A percentile compares a stretch with the other conserved stretches of the same genome.
These are phyloP conservation scores for Pseudorhiza aurosa DNA, from an alignment of 30 jellyfish, hydroid and myxozoan genomes.

Conservation along the genomic window DNA sequence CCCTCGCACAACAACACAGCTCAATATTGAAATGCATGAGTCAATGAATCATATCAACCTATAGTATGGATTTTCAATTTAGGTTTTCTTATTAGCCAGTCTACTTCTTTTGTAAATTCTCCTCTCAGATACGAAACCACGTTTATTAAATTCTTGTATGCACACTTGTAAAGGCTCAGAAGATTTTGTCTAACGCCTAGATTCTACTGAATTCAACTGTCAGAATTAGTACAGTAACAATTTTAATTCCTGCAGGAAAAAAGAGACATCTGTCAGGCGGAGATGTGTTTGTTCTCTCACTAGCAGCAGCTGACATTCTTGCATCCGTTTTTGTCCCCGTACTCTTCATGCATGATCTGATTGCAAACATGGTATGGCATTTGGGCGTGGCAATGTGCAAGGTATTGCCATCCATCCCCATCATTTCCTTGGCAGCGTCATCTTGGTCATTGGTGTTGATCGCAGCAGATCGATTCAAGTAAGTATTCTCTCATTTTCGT, in stretches of 20 bases:
- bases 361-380: conserved; percentile 19
- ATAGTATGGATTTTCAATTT: too few species aligned
- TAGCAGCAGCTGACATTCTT: conserved; percentile 47
- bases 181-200: background rate
- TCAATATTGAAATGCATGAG: too few species aligned
- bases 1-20: too few species aligned
- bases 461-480: conserved; percentile 64
- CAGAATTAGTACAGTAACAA: background rate
- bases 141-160: too few species aligned
- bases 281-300: conserved; percentile 45
- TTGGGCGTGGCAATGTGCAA: conserved; percentile 40
- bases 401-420: conserved; percentile 44
- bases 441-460: conserved; percentile 67
- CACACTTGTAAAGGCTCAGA: too few species aligned
- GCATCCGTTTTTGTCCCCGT: conserved; percentile 54
- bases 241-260: background rate
- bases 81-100: too few species aligned
- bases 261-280: conserved; percentile 45
- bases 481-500: too few species aligned
- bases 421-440: conserved; percentile 54
- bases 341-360: conserved; percentile 25
- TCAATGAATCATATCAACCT: too few species aligned
- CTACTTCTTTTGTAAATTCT: too few species aligned
- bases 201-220: background rate
- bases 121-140: too few species aligned